These are phyloP conservation scores for Fissipunctia ypsillon DNA, from an alignment of 2,888 invertebrate species.

Conservation along the genomic window DNA sequence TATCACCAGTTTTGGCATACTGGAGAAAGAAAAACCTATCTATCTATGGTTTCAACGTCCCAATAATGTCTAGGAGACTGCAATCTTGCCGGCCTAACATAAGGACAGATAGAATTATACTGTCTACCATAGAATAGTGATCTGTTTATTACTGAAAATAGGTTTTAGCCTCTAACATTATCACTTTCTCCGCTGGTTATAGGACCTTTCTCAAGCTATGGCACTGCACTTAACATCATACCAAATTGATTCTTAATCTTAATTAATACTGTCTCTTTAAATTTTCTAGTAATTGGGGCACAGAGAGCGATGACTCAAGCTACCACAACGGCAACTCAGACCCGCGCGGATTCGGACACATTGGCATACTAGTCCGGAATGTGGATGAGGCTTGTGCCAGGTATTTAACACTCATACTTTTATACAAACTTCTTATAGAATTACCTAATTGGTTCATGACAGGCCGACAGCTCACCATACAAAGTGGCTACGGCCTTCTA, in stretches of 20 bases:
- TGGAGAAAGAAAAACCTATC: too few species aligned
- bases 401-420: constrained; percentile 75
- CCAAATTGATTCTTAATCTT: neutral
- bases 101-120: too few species aligned
- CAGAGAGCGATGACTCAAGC: constrained; percentile 94
- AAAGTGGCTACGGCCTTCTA: neutral
- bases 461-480: too few species aligned
- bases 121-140: too few species aligned
- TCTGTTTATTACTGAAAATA: too few species aligned
- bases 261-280: neutral
- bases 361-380: constrained; percentile 97
- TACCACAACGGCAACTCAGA: constrained; percentile 98
- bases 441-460: too few species aligned
- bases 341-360: constrained; percentile 97
- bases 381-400: constrained; percentile 96
- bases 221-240: neutral
- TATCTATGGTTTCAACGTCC: too few species aligned
- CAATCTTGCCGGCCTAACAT: too few species aligned
- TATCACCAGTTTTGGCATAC: too few species aligned
- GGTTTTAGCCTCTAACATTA: neutral
- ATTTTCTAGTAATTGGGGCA: constrained; percentile 97
- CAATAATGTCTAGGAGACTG: too few species aligned
- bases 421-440: neutral
- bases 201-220: neutral
- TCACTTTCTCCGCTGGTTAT: too few species aligned